Base-by-base conservation (phyloP, 2,888 invertebrate species). In the Cataglyphis rosenhaueri region DNA sequence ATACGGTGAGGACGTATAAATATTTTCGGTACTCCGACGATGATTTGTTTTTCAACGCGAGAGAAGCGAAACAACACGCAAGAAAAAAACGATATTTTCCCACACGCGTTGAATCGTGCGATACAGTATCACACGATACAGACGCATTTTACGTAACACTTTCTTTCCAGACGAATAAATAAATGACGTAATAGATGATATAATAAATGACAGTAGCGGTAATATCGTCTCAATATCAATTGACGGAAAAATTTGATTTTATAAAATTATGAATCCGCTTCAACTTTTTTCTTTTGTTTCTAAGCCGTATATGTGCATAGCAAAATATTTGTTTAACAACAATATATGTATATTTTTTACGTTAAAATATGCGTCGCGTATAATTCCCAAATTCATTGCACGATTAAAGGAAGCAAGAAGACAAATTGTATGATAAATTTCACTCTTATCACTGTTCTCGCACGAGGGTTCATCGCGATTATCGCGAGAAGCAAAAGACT, bases 1-100 rank as follows among this genome's bases (percentile, higher is more conserved):
- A 38, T 44, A 44, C 29, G 12, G 61, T 62, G n/a, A 38, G 70
- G 41, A 32, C 66, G 81, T 82, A 85, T 86, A 85, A 87, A 85
- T 85, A 85, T 84, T 85, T 70, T 62, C 61, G 68, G 29, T 70
- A 55, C 71, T 82, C 65, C 71, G 41, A 15, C 41, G 57, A 55
- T 68, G 73, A 82, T 82, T 82, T 84, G 44, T 41, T 82, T 78
- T 25, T 59, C n/a, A 29, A 44, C 55, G 25, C 21, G 35, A 41
- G 64, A 62, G 64, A 64, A 44, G 44, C 64, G 76, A 44, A 65
- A 25, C 57, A 65, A 76, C 64, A 64, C 32, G 74, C 57, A 29
- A 65, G 76, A 55, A 75, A 70, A 78, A 78, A 78, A 41, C 65
- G n/a, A 78, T 44, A 57, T 78, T 21, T 66, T 25, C 12, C n/a